Evolutionary conservation across 2,797 vertebrate species (phyloP).

Genomic region (Xenopus petersii): DNA sequence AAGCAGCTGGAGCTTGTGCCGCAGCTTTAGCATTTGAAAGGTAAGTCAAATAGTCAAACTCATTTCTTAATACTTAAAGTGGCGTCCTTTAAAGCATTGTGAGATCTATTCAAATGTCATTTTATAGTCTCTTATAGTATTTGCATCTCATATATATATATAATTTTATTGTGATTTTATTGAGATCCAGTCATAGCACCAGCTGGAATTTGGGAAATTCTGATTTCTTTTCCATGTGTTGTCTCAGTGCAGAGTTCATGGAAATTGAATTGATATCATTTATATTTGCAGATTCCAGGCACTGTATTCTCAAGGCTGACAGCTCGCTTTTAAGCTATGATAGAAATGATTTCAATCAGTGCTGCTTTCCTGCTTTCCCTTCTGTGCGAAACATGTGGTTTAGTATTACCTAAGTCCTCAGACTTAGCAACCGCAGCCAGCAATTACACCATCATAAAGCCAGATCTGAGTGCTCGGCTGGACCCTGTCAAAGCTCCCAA

Average conservation of each 20-base stretch:
- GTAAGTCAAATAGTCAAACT: constrained; percentile 59
- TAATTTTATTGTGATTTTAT: too few species aligned
- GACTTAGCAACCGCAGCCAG: constrained; percentile 69
- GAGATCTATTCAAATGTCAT: too few species aligned
- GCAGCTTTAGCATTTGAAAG: constrained; percentile 64
- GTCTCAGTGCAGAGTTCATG: too few species aligned
- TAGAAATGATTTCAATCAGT: constrained; percentile 58
- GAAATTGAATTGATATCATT: too few species aligned
- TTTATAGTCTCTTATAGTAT: too few species aligned
- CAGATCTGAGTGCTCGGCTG: constrained; percentile 68
- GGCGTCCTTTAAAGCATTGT: too few species aligned
- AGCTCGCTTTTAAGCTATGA: constrained; percentile 62
- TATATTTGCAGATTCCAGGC: constrained; percentile 54
- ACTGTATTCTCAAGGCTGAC: constrained; percentile 45
- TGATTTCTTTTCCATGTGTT: too few species aligned
- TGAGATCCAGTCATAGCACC: too few species aligned
- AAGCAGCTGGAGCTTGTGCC: constrained; percentile 22
- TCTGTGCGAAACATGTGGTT: constrained; percentile 82
- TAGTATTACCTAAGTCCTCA: constrained; percentile 72
- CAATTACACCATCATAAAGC: constrained; percentile 74
- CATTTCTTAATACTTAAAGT: too few species aligned
- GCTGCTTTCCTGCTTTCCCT: constrained; percentile 62
- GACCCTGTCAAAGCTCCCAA: constrained; percentile 72
- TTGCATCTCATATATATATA: too few species aligned
- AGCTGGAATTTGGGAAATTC: too few species aligned